Evolutionary conservation across 2,797 vertebrate species (phyloP).

Genomic region (Ispidina lecontei): DNA sequence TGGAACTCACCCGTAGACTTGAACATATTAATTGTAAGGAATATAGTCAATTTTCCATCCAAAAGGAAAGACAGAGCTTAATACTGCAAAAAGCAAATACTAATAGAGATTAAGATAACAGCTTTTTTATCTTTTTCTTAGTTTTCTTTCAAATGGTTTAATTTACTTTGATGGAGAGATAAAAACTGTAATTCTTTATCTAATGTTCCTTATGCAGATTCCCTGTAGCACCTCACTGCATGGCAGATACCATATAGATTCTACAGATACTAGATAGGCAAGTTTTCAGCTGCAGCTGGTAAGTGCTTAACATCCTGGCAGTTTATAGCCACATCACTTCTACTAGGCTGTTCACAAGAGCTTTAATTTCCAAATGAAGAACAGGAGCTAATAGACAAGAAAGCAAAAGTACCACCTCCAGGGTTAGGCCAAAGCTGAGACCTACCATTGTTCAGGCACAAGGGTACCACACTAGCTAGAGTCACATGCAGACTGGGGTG

Average conservation of each 20-base stretch:
- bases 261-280: neutral
- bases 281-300: neutral
- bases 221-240: neutral
- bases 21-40: neutral
- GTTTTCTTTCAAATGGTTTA: neutral
- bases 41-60: neutral
- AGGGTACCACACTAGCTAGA: rapidly evolving
- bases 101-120: neutral
- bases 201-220: neutral
- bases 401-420: neutral
- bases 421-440: neutral
- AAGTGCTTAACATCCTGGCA: neutral
- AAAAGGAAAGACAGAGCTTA: neutral
- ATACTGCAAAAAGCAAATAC: neutral
- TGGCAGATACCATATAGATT: neutral
- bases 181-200: neutral
- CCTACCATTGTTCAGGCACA: rapidly evolving
- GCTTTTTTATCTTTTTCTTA: neutral
- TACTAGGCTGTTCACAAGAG: neutral
- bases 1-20: neutral
- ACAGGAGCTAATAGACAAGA: neutral
- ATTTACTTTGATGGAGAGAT: neutral
- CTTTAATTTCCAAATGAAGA: neutral
- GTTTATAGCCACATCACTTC: neutral
- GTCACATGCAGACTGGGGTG: neutral